Percentiles rank a stretch among this genome's conserved stretches.
Evolutionary conservation across 1,140 invertebrate genomes (phyloP).

Genomic region (Nasonia longicornis): DNA sequence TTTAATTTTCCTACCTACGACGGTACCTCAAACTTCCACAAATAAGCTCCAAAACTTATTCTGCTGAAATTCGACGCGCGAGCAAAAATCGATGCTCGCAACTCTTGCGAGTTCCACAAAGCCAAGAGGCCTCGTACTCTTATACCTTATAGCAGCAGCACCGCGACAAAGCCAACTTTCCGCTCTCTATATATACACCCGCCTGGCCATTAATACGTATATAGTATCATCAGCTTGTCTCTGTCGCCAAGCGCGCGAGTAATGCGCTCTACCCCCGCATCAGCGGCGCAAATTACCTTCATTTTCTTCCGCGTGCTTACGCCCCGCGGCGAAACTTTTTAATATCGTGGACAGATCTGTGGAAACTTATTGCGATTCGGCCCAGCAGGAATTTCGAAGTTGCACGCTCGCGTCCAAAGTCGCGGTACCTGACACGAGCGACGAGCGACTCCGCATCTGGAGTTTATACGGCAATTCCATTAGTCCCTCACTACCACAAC

Average conservation of each 20-base stretch:
- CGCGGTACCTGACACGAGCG: neutral
- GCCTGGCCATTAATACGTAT: too few relatives aligned
- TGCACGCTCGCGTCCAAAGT: neutral
- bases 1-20: too few relatives aligned
- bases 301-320: neutral
- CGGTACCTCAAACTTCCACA: too few relatives aligned
- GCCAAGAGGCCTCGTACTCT: too few relatives aligned
- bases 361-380: neutral
- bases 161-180: too few relatives aligned
- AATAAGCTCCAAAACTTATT: too few relatives aligned
- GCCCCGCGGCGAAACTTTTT: constrained; percentile 13
- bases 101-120: too few relatives aligned
- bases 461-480: constrained; percentile 33
- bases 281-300: neutral
- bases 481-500: neutral
- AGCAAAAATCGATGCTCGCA: too few relatives aligned
- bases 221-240: too few relatives aligned
- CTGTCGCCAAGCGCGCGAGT: neutral
- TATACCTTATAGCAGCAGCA: too few relatives aligned
- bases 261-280: neutral
- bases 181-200: too few relatives aligned
- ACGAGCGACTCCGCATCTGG: neutral
- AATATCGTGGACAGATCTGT: constrained; percentile 9
- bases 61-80: too few relatives aligned
- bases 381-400: constrained; percentile 20